These are phyloP conservation scores for Sebastes hopkinsi DNA, from an alignment of 2,797 vertebrate species.

Conservation along the genomic window DNA sequence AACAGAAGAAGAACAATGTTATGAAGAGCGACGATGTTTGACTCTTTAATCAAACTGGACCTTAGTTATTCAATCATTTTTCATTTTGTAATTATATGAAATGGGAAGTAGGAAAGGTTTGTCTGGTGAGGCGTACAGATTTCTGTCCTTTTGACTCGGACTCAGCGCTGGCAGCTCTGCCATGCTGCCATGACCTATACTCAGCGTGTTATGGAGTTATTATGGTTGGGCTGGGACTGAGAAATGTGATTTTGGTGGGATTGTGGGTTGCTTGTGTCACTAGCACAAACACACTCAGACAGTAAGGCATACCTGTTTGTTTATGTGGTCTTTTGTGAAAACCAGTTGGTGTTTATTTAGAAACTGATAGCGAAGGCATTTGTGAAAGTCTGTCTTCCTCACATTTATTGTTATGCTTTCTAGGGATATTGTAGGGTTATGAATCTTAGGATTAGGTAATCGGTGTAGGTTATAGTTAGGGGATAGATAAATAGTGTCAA, in stretches of 20 bases:
- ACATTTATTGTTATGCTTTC: neutral
- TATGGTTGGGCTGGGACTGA: neutral
- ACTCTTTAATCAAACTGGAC: neutral
- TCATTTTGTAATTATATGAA: neutral
- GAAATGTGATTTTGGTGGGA: neutral
- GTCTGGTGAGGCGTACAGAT: neutral
- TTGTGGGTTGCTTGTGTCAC: neutral
- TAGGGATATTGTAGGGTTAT: neutral
- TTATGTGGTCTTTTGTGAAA: neutral
- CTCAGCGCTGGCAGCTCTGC: conserved; percentile 4
- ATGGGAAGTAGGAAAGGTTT: neutral
- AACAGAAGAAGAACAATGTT: neutral
- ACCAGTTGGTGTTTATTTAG: neutral
- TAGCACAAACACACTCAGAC: neutral
- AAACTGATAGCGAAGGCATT: neutral
- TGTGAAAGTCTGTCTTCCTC: neutral
- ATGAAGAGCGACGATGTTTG: neutral
- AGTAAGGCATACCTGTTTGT: neutral
- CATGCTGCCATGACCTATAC: conserved; percentile 13
- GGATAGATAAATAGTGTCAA: neutral
- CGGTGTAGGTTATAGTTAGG: neutral
- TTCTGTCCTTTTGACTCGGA: conserved; percentile 9
- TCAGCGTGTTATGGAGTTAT: conserved; percentile 4
- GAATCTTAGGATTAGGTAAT: neutral
- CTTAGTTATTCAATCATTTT: neutral